phyloP scores from a whole-genome alignment of 2,797 vertebrate species.

The Tiaroga cobitis region DNA sequence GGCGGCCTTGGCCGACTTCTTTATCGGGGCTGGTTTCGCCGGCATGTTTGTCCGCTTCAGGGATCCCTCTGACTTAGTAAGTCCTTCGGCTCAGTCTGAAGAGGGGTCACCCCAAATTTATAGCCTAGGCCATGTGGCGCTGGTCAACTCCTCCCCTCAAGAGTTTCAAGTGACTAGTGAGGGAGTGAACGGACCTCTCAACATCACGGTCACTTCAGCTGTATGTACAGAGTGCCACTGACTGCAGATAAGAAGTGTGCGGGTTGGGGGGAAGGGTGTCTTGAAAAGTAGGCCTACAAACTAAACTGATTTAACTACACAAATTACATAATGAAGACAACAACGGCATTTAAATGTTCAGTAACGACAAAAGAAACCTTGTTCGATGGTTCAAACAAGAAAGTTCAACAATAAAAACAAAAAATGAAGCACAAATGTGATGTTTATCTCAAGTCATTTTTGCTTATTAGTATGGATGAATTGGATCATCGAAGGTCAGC shows the following conservation, averaged over 20 bases:
- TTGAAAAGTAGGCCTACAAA: not conserved
- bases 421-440: no score
- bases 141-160: constrained; percentile 65
- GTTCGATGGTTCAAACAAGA: no score
- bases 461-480: no score
- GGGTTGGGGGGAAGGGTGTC: not conserved
- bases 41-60: constrained; percentile 76
- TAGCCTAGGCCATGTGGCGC: constrained; percentile 61
- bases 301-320: not conserved
- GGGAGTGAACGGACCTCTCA: not conserved
- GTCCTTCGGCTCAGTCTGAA: constrained; percentile 62
- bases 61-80: constrained; percentile 71
- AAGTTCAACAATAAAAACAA: no score
- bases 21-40: constrained; percentile 83
- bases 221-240: not conserved
- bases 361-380: not conserved
- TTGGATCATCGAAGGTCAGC: no score
- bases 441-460: no score
- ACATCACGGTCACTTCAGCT: constrained; percentile 7
- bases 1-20: constrained; percentile 78
- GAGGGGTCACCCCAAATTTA: constrained; percentile 59
- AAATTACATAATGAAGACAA: not conserved
- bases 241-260: not conserved
- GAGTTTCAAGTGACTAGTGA: constrained; percentile 65
- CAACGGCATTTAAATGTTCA: not conserved